Conservation (phyloP, 2,888 invertebrate genomes). For the Capitulum mitella region DNA sequence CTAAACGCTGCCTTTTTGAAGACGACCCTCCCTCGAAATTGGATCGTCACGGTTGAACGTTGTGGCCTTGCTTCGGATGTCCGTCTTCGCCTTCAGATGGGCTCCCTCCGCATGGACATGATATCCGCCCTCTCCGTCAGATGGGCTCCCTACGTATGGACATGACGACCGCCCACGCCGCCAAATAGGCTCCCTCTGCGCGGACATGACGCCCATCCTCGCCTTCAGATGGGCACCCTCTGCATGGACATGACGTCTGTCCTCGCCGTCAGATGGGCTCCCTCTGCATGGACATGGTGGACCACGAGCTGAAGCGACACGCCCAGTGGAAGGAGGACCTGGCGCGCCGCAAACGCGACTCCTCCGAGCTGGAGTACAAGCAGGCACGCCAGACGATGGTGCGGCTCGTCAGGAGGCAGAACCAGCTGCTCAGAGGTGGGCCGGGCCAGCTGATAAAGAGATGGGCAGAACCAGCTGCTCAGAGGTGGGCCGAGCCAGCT, state of each 20-base stretch:
- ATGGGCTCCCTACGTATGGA: no score
- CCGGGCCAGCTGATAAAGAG: no score
- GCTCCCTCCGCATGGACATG: no score
- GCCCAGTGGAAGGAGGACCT: conserved; percentile 71
- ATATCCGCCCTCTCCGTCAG: neutral
- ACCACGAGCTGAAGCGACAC: conserved; percentile 86
- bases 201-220: no score
- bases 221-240: no score
- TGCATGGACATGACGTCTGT: no score
- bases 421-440: conserved; percentile 16
- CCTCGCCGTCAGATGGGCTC: conserved; percentile 70
- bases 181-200: no score
- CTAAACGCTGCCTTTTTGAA: no score
- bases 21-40: no score
- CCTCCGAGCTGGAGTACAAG: conserved; percentile 48
- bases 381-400: conserved; percentile 48
- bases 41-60: no score
- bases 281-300: conserved; percentile 90
- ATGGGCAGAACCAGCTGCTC: conserved; percentile 18
- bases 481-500: neutral
- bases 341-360: conserved; percentile 27
- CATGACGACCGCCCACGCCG: no score
- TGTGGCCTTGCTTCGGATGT: no score
- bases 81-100: neutral
- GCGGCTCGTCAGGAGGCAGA: neutral